Conservation (phyloP, 2,888 invertebrate genomes). For the Melieria picta region DNA sequence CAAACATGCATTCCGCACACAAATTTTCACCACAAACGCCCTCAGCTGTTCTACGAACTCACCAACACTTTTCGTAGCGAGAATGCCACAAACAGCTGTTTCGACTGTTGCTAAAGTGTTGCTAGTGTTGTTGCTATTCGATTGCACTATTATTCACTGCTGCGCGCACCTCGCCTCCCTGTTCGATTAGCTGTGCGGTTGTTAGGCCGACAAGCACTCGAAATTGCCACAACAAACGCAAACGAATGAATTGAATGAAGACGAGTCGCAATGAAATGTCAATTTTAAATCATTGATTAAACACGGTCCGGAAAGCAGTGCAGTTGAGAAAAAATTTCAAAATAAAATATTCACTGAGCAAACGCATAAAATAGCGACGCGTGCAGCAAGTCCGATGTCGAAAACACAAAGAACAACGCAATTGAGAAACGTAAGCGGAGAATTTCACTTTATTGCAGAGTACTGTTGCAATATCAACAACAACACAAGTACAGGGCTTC, state of each 20-base stretch:
- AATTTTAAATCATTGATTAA: conserved; percentile 17
- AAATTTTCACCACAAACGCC: too few species aligned
- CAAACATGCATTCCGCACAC: too few species aligned
- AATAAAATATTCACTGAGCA: background rate
- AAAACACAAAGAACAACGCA: conserved; percentile 25
- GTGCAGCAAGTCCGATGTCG: conserved; percentile 15
- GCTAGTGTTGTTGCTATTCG: too few species aligned
- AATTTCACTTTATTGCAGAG: background rate
- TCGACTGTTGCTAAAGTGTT: too few species aligned
- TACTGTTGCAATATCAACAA: background rate
- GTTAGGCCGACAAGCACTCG: conserved; percentile 10
- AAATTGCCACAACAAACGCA: conserved; percentile 27
- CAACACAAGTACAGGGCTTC: conserved; percentile 3
- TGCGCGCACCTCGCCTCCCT: too few species aligned
- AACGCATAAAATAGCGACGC: background rate
- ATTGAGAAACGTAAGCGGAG: conserved; percentile 23
- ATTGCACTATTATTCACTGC: too few species aligned
- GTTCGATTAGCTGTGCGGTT: conserved; percentile 1
- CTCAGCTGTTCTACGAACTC: too few species aligned
- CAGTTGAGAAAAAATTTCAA: background rate
- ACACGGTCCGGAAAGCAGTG: background rate
- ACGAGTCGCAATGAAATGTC: background rate
- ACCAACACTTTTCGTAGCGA: too few species aligned
- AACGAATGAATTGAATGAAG: background rate
- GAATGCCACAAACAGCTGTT: too few species aligned